Evolutionary conservation across 2,113 vertebrate species (phyloP).

Genomic region (Myiozetetes cayanensis): DNA sequence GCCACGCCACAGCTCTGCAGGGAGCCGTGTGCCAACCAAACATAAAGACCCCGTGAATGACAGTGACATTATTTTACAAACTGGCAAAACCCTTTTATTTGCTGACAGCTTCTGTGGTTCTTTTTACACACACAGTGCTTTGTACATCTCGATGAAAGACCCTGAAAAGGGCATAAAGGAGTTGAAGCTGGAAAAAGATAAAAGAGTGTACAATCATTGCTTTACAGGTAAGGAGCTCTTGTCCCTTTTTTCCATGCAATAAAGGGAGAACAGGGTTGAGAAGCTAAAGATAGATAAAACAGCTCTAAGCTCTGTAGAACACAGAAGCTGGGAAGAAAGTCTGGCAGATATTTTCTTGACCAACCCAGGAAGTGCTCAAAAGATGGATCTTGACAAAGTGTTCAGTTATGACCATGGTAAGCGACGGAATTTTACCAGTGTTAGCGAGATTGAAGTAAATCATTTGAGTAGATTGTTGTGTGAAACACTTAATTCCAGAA

Average conservation of each 20-base stretch:
- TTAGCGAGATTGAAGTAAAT: background rate
- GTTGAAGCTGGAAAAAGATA: slow-evolving; percentile 89
- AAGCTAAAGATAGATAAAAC: background rate
- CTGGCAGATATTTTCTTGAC: background rate
- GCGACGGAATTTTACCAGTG: background rate
- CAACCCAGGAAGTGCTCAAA: background rate
- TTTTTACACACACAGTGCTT: slow-evolving; percentile 73
- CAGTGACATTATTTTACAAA: background rate
- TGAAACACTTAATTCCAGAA: background rate
- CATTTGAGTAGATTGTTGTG: background rate
- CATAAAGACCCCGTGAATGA: background rate
- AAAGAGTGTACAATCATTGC: slow-evolving; percentile 91
- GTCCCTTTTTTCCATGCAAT: background rate
- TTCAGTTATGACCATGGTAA: background rate
- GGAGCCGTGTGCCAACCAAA: background rate
- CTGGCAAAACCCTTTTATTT: background rate
- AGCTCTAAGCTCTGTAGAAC: background rate
- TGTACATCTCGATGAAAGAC: slow-evolving; percentile 90
- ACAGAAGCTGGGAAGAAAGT: background rate
- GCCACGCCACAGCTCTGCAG: background rate
- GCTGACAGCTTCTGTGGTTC: background rate
- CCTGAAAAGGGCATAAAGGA: slow-evolving; percentile 87
- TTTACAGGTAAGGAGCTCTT: slow-evolving; percentile 84
- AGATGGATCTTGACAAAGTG: background rate
- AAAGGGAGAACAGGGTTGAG: background rate